Base-by-base conservation (phyloP, 2,797 vertebrate genomes). In the Myotis myotis region DNA sequence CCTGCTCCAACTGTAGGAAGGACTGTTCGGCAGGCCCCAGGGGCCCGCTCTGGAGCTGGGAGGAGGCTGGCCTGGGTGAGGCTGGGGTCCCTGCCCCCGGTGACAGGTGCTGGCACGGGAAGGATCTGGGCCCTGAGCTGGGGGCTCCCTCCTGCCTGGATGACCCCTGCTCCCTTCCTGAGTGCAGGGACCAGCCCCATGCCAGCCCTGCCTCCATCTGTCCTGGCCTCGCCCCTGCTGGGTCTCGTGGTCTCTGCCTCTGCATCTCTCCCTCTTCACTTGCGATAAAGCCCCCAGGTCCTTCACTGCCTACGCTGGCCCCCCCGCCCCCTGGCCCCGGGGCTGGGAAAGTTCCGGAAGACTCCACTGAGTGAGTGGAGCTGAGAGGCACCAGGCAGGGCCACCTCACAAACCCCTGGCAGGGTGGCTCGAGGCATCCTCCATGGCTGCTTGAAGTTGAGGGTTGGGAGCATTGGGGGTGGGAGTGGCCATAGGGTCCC, bases 351-450 rank as follows among this genome's bases (percentile, higher is more conserved):
- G 72, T 57, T 71, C 96, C 95, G 10, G 85, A 4, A 3, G 89
- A 71, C 81, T 89, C 95, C 75, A 92, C 2, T 6, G 94, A 96
- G 55, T 90, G 87, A 25, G 64, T 38, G 30, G 95, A 95, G 33
- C 74, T 44, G 60, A 94, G 85, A n/a, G 94, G 87, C 28, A 38
- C 25, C 17, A 85, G 70, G 70, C 87, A 96, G 90, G 97, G 95
- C 96, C 97, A 96, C 70, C 93, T 92, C 88, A 96, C 92, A 83
- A 91, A 96, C 23, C 92, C 94, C 47, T 92, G 96, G 93, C 89
- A 96, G 38, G 93, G 95, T 30, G 85, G 76, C 20, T 96, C 89
- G 38, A 79, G 78, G 87, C 70, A 92, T 68, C 87, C 78, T 87
- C 95, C 47, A 0, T 47, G 96, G 57, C 47, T 79, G 78, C 93